These are phyloP conservation scores for Ceramica pisi DNA, from an alignment of 2,888 invertebrate genomes.

Conservation along the genomic window DNA sequence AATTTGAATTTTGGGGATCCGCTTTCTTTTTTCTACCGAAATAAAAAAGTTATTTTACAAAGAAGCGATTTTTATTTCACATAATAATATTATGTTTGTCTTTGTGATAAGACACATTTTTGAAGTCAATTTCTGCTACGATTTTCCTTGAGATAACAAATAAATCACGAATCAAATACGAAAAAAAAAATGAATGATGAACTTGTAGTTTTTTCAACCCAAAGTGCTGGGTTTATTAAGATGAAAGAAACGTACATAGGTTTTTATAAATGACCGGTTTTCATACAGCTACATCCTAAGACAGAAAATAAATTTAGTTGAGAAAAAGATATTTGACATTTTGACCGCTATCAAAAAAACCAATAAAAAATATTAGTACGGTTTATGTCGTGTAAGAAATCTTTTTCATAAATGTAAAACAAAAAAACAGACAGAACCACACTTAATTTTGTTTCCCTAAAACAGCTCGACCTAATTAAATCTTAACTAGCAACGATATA, in stretches of 20 bases:
- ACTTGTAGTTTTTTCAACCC: no score
- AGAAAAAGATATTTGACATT: no score
- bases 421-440: conserved; percentile 19
- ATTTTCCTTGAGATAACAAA: background rate
- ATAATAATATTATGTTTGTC: background rate
- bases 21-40: background rate
- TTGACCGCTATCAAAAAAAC: no score
- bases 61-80: background rate
- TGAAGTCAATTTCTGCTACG: background rate
- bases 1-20: conserved; percentile 36
- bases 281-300: no score
- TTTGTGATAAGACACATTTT: background rate
- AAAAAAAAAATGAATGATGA: no score
- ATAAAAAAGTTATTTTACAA: background rate
- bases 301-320: no score
- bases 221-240: no score
- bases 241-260: no score
- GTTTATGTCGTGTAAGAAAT: no score
- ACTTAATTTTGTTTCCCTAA: background rate
- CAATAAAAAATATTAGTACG: no score
- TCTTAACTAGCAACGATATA: conserved; percentile 2
- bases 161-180: no score
- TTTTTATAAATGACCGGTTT: no score
- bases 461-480: background rate
- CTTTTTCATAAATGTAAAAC: background rate